Evolutionary conservation across 2,113 vertebrate species (phyloP).

Genomic region (Sylvia atricapilla): DNA sequence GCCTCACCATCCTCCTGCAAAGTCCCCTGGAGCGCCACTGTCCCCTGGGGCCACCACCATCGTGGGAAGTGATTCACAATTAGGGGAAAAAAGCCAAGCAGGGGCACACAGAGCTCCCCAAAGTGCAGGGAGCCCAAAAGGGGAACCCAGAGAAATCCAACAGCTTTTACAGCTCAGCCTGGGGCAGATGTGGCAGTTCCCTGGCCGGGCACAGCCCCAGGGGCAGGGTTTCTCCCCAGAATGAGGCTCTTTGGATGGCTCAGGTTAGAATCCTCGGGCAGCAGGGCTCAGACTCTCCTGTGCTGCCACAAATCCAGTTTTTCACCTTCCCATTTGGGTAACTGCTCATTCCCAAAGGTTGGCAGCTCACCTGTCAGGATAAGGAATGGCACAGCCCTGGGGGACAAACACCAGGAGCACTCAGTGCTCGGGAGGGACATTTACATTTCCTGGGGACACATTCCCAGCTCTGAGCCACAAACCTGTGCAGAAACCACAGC

Average conservation of each 20-base stretch:
- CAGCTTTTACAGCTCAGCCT: background rate
- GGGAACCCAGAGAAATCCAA: background rate
- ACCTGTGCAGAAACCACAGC: background rate
- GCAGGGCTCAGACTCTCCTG: background rate
- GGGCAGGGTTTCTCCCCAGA: background rate
- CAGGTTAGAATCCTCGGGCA: background rate
- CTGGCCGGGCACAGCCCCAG: background rate
- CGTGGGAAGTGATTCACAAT: background rate
- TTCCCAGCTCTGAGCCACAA: background rate
- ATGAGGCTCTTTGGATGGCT: background rate
- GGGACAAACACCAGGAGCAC: background rate
- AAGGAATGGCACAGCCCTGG: background rate
- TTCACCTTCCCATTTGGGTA: background rate
- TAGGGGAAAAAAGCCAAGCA: background rate
- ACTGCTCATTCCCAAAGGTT: background rate
- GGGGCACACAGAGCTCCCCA: background rate
- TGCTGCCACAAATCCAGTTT: background rate
- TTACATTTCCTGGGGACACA: background rate
- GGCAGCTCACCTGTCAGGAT: background rate
- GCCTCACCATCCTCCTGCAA: background rate
- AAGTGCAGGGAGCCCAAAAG: background rate
- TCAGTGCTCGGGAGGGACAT: background rate
- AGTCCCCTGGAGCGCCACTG: background rate
- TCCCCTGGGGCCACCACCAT: background rate
- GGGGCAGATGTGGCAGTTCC: background rate